Conservation (phyloP, 2,113 vertebrate genomes). For the Eonycteris spelaea region DNA sequence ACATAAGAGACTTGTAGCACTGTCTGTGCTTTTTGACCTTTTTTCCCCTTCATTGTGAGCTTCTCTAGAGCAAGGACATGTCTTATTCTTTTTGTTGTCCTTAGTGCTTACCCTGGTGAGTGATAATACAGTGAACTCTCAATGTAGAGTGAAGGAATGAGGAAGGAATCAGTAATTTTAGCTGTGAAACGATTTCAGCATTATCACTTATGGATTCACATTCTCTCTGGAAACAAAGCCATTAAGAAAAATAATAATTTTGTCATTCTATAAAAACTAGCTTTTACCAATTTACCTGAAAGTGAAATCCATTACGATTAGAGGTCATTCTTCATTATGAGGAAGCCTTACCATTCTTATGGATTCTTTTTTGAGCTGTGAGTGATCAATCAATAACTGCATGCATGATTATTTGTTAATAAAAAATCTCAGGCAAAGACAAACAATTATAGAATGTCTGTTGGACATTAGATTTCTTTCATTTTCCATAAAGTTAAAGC, state of each 20-base stretch:
- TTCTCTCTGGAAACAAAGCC: constrained; percentile 52
- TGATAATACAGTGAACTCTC: neutral
- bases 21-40: constrained; percentile 27
- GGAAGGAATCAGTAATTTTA: neutral
- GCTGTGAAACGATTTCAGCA: constrained; percentile 28
- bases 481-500: neutral
- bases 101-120: neutral
- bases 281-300: constrained; percentile 54
- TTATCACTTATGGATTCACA: constrained; percentile 20
- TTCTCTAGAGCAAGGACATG: neutral
- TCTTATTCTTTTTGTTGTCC: neutral
- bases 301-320: neutral
- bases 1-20: neutral
- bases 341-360: neutral
- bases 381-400: neutral
- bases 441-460: neutral
- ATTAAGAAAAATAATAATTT: constrained; percentile 58
- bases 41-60: neutral
- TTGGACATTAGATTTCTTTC: neutral
- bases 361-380: neutral
- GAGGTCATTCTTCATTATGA: neutral
- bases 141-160: constrained; percentile 21
- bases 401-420: neutral
- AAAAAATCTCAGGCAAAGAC: constrained; percentile 18
- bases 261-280: constrained; percentile 55